A percentile compares a stretch with the other conserved stretches of the same genome.
Conservation (phyloP, 1,140 invertebrate genomes). For the Dinoponera quadriceps region DNA sequence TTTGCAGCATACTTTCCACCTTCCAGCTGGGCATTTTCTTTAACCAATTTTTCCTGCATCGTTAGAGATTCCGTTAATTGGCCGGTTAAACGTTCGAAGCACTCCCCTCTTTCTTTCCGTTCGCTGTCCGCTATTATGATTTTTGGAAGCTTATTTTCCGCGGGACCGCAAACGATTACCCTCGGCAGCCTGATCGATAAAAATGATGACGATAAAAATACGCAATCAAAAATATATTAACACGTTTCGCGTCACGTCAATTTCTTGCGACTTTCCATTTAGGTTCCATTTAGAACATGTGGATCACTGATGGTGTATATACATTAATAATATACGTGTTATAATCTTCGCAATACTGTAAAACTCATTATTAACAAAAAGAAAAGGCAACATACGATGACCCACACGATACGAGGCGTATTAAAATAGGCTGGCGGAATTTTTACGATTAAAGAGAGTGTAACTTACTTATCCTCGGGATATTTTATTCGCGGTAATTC, state of each 20-base stretch:
- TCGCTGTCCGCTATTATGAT: slow-evolving; percentile 80
- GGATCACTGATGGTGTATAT: no score
- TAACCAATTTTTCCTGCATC: slow-evolving; percentile 88
- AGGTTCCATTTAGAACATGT: no score
- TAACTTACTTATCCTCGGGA: slow-evolving; percentile 79
- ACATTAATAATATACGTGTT: no score
- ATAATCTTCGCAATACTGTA: no score
- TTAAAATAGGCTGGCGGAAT: not conserved
- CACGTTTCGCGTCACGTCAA: no score
- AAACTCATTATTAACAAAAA: no score
- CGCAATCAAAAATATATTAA: not conserved
- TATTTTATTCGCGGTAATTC: slow-evolving; percentile 76
- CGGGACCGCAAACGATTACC: slow-evolving; percentile 80
- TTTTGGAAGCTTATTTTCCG: slow-evolving; percentile 80
- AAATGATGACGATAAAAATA: not conserved
- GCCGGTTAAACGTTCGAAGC: slow-evolving; percentile 82
- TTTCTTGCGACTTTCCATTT: no score
- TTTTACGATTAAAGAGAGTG: slow-evolving; percentile 19
- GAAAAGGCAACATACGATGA: no score
- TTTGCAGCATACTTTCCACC: slow-evolving; percentile 83
- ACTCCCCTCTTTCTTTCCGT: slow-evolving; percentile 68
- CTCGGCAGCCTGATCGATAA: slow-evolving; percentile 78
- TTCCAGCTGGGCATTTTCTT: slow-evolving; percentile 88
- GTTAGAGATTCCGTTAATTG: slow-evolving; percentile 87
- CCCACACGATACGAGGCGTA: no score